Evolutionary conservation across 2,888 invertebrate genomes (phyloP).

Genomic region (Caenorhabditis virilis): DNA sequence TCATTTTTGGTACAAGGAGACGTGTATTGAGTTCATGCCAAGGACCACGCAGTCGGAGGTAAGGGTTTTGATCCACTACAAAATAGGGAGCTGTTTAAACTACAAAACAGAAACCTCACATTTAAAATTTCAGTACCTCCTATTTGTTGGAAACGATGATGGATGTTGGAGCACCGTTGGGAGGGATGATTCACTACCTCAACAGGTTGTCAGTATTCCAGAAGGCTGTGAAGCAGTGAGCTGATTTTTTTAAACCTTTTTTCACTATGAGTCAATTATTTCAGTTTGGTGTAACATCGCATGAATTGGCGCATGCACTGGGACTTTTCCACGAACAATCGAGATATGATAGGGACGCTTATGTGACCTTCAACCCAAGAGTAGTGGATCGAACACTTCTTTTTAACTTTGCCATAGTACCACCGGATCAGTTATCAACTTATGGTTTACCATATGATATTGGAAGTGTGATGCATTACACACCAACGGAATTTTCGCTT

Average conservation of each 20-base stretch:
- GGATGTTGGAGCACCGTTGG: slow-evolving; percentile 59
- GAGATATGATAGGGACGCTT: slow-evolving; percentile 45
- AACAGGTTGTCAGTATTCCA: slow-evolving; percentile 52
- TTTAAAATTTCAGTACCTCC: slow-evolving; percentile 37
- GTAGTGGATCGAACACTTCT: slow-evolving; percentile 39
- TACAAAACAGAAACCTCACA: too few species aligned
- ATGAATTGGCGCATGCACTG: slow-evolving; percentile 55
- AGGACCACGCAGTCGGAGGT: slow-evolving; percentile 32
- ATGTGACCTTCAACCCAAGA: slow-evolving; percentile 42
- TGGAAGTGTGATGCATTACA: slow-evolving; percentile 55
- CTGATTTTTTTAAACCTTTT: too few species aligned
- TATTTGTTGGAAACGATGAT: slow-evolving; percentile 49
- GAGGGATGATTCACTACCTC: slow-evolving; percentile 38
- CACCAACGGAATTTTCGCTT: slow-evolving; percentile 51
- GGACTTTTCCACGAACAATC: slow-evolving; percentile 56
- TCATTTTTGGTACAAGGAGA: slow-evolving; percentile 51
- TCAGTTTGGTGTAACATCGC: slow-evolving; percentile 56
- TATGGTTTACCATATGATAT: slow-evolving; percentile 53
- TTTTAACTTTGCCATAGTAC: slow-evolving; percentile 53
- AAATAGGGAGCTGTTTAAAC: too few species aligned
- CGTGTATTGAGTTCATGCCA: slow-evolving; percentile 49
- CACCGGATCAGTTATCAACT: slow-evolving; percentile 40
- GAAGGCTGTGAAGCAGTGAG: slow-evolving; percentile 53
- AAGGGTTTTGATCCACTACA: slow-evolving; percentile 4
- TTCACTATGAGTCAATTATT: too few species aligned